A percentile compares a stretch with the other conserved stretches of the same genome.
Conservation (phyloP, 53 echinoderm and acorn worm species). For the Luidia sarsii region DNA sequence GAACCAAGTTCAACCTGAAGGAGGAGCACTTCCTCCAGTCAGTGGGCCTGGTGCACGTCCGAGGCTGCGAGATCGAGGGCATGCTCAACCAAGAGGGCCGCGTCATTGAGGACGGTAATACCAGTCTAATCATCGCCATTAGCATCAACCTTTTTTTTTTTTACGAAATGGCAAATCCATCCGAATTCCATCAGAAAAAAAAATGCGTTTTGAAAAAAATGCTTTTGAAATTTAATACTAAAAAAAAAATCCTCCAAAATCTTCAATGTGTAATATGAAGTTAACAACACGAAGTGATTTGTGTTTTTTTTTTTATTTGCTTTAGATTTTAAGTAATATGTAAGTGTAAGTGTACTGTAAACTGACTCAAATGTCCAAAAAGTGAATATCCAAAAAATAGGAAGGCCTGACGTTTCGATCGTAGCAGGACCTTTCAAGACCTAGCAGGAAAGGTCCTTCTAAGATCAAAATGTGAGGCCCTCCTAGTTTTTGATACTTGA, state of each 20-base stretch:
- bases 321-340: too few relatives aligned
- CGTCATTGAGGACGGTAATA: conserved; percentile 98
- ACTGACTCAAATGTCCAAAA: too few relatives aligned
- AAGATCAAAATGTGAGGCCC: too few relatives aligned
- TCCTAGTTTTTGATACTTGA: too few relatives aligned
- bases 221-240: not conserved
- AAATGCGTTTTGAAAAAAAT: not conserved
- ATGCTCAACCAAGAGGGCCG: conserved; percentile 84
- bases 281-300: too few relatives aligned
- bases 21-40: conserved; percentile 81
- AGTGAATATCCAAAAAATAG: too few relatives aligned
- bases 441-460: too few relatives aligned
- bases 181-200: too few relatives aligned
- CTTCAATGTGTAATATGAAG: not conserved
- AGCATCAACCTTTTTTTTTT: not conserved
- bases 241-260: not conserved
- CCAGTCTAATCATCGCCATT: not conserved
- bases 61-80: conserved; percentile 96
- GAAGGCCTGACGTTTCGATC: too few relatives aligned
- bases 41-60: conserved; percentile 80
- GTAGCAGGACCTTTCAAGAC: too few relatives aligned
- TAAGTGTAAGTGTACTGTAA: too few relatives aligned
- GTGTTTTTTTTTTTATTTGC: too few relatives aligned
- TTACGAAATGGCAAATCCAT: not conserved
- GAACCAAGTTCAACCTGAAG: conserved; percentile 64